These are phyloP conservation scores for Anas flavirostris DNA, from an alignment of 2,797 vertebrate species.

Conservation along the genomic window DNA sequence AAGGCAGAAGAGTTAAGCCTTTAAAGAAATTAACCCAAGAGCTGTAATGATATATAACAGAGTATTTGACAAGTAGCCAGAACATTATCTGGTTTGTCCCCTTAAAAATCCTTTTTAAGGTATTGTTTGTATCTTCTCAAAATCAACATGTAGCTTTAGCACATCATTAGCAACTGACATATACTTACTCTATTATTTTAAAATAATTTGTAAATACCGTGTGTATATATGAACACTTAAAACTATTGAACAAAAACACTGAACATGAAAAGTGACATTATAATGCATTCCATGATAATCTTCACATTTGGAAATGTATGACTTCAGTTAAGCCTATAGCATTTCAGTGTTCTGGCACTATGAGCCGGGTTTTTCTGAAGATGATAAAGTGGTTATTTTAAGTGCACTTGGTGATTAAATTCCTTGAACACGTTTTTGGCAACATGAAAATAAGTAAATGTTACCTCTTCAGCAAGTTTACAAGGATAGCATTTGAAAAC, in stretches of 20 bases:
- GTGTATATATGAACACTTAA: not conserved
- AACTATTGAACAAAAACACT: not conserved
- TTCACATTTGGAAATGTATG: not conserved
- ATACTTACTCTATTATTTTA: no score
- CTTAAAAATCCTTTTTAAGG: not conserved
- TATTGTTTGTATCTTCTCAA: not conserved
- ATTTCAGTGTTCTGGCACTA: not conserved
- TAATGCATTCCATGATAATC: not conserved
- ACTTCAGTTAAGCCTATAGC: not conserved
- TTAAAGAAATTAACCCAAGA: not conserved
- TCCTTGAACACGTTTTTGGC: not conserved
- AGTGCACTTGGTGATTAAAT: not conserved
- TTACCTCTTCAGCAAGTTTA: not conserved
- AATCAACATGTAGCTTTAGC: not conserved
- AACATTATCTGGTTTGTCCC: not conserved
- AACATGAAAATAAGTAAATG: not conserved
- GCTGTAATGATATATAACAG: not conserved
- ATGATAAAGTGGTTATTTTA: not conserved
- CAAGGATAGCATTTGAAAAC: not conserved
- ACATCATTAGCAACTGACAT: not conserved
- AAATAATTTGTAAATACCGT: not conserved
- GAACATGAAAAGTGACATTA: not conserved
- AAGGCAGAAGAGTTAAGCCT: not conserved
- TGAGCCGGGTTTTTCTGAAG: not conserved
- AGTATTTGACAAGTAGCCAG: no score